Evolutionary conservation across 2,797 vertebrate genomes (phyloP).

Genomic region (Amazonetta brasiliensis): DNA sequence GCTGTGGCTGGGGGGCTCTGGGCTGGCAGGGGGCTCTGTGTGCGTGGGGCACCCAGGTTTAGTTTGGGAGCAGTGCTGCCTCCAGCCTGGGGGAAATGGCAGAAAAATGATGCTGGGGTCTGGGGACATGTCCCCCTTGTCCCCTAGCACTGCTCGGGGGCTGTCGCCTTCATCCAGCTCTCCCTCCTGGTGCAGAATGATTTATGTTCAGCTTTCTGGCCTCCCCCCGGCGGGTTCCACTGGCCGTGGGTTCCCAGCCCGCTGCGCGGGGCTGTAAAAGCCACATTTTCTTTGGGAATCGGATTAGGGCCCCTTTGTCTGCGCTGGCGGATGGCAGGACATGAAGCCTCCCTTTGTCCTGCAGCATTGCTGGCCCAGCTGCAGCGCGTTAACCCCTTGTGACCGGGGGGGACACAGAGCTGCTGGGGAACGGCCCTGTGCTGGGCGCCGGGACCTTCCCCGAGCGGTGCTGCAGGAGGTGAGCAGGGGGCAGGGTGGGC

Average conservation of each 20-base stretch:
- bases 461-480: not conserved
- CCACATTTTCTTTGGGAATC: conserved; percentile 58
- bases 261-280: not conserved
- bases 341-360: conserved; percentile 62
- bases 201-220: not conserved
- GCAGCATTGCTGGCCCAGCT: conserved; percentile 56
- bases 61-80: not conserved
- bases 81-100: not conserved
- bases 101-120: accelerated
- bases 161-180: accelerated
- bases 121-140: not conserved
- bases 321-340: not conserved
- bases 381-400: conserved; percentile 56
- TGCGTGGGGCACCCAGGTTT: accelerated
- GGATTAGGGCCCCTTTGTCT: conserved; percentile 43
- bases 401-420: not conserved
- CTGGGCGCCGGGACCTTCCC: conserved; percentile 9
- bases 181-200: not conserved
- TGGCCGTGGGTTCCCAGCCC: not conserved
- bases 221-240: not conserved
- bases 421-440: conserved; percentile 32
- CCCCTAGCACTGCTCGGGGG: not conserved
- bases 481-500: accelerated
- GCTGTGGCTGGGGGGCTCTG: no score
- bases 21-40: not conserved